phyloP scores from a whole-genome alignment of 92 coral and sea anemone genomes.

The Ricordea florida region DNA sequence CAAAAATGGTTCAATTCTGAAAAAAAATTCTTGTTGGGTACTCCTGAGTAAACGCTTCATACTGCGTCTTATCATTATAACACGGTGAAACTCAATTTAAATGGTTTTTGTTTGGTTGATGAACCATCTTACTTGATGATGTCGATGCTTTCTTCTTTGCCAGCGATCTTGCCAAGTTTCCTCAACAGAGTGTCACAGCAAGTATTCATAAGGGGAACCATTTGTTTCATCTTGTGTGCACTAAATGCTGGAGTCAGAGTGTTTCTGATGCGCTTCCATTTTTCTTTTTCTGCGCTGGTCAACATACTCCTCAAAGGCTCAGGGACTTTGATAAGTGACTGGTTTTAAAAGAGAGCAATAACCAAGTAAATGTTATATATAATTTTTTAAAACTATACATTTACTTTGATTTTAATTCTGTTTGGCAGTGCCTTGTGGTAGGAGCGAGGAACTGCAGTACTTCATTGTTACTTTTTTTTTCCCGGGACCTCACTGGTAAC shows the following conservation, averaged over 20 bases:
- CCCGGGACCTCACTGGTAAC: too few species aligned
- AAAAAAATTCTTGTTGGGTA: too few species aligned
- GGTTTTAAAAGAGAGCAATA: background rate
- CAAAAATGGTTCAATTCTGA: too few species aligned
- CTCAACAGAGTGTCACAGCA: slow-evolving; percentile 60
- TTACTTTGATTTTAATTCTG: too few species aligned
- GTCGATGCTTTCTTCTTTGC: slow-evolving; percentile 53
- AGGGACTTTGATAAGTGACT: slow-evolving; percentile 33
- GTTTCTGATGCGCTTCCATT: slow-evolving; percentile 77
- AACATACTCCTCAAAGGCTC: slow-evolving; percentile 62
- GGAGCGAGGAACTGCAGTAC: too few species aligned
- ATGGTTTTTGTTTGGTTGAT: too few species aligned
- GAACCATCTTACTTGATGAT: slow-evolving; percentile 44
- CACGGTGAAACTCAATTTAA: too few species aligned
- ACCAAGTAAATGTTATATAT: background rate
- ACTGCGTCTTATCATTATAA: too few species aligned
- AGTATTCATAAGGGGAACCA: slow-evolving; percentile 64
- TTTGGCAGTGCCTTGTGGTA: too few species aligned
- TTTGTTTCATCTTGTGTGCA: slow-evolving; percentile 64
- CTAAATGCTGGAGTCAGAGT: slow-evolving; percentile 79
- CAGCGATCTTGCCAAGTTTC: slow-evolving; percentile 51
- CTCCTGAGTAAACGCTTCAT: too few species aligned
- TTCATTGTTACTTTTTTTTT: too few species aligned
- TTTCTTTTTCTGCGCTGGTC: slow-evolving; percentile 48
- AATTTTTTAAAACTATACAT: background rate